Conservation (phyloP, 2,888 invertebrate species). For the Chironomus riparius region DNA sequence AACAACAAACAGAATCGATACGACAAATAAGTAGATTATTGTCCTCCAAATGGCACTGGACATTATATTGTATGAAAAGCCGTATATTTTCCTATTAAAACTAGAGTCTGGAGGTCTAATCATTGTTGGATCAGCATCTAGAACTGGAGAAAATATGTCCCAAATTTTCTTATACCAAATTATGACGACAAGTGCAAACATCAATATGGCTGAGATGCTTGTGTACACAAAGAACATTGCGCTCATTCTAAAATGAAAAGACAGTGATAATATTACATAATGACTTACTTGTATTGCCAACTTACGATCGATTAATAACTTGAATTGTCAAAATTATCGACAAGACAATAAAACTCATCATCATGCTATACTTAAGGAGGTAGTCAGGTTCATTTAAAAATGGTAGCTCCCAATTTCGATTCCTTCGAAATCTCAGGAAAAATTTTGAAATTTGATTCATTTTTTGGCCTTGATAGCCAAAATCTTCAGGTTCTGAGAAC, state of each 20-base stretch:
- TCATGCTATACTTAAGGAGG: constrained; percentile 72
- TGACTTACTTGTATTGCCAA: constrained; percentile 1
- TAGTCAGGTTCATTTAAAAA: constrained; percentile 71
- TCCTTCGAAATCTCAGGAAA: constrained; percentile 53
- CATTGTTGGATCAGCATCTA: constrained; percentile 30
- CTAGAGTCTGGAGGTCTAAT: constrained; percentile 43
- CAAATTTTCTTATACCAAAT: constrained; percentile 71
- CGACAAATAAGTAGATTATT: constrained; percentile 57
- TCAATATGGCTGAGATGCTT: constrained; percentile 41
- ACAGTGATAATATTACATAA: neutral
- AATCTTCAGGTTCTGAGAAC: neutral
- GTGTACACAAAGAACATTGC: constrained; percentile 45
- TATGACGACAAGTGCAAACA: constrained; percentile 54
- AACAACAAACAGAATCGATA: constrained; percentile 52
- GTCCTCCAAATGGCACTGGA: constrained; percentile 54
- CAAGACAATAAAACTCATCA: constrained; percentile 51
- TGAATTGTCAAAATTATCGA: constrained; percentile 53
- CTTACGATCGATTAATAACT: constrained; percentile 46
- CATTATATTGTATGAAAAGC: constrained; percentile 52
- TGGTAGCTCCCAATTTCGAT: constrained; percentile 56
- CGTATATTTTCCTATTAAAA: constrained; percentile 50
- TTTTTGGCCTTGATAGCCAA: constrained; percentile 6
- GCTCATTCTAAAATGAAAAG: constrained; percentile 33
- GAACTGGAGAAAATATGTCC: constrained; percentile 41
- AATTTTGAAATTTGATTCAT: constrained; percentile 40